Conservation (phyloP, 1,140 invertebrate genomes). For the Cylas formicarius region DNA sequence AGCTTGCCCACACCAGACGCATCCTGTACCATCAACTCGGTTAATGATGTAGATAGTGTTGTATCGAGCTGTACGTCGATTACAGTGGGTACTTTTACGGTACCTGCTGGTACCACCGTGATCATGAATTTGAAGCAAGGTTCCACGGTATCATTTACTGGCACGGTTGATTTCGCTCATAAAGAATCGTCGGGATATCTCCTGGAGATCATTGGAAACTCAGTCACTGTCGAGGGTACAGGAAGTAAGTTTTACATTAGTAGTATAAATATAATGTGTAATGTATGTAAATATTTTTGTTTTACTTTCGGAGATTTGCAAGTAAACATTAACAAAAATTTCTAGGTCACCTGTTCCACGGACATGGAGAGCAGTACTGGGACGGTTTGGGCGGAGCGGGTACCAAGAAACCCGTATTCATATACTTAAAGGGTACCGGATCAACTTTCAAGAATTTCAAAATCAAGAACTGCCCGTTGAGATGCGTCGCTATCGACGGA, state of each 20-base stretch:
- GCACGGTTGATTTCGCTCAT: neutral
- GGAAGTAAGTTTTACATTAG: constrained; percentile 7
- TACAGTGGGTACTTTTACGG: constrained; percentile 2
- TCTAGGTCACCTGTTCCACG: constrained; percentile 2
- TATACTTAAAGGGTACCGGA: constrained; percentile 8
- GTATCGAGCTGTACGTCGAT: constrained; percentile 4
- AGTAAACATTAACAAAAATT: too few species aligned
- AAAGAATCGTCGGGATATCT: constrained; percentile 2
- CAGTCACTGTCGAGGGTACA: constrained; percentile 1
- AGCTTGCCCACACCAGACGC: too few species aligned
- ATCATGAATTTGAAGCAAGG: constrained; percentile 5
- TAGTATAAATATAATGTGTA: too few species aligned
- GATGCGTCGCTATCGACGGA: constrained; percentile 6
- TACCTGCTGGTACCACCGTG: constrained; percentile 1
- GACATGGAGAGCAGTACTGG: constrained; percentile 6
- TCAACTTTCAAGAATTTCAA: neutral
- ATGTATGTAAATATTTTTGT: too few species aligned
- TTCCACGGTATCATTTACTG: constrained; percentile 3
- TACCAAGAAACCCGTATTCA: neutral
- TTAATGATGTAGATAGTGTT: neutral
- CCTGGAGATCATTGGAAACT: neutral
- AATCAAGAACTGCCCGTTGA: constrained; percentile 1
- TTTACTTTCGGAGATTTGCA: too few species aligned
- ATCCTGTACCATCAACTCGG: constrained; percentile 3
- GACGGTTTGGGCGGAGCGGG: constrained; percentile 5